phyloP scores from a whole-genome alignment of 2,888 invertebrate species.

The Mythimna impura region DNA sequence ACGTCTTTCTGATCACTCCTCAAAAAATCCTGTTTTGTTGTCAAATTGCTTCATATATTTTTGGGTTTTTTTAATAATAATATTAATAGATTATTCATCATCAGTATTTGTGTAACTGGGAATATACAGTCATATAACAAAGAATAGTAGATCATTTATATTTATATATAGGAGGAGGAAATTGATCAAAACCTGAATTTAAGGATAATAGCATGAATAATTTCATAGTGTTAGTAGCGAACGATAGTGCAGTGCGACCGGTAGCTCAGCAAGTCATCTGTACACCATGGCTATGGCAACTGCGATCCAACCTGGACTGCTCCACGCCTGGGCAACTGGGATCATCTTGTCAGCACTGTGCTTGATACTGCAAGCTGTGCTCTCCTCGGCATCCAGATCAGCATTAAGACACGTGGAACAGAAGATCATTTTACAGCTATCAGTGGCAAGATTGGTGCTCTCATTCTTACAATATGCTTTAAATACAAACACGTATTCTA shows the following conservation, averaged over 20 bases:
- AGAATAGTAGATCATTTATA: too few relatives aligned
- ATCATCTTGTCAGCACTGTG: constrained; percentile 70
- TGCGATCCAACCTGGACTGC: too few relatives aligned
- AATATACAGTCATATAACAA: not conserved
- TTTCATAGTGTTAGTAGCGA: not conserved
- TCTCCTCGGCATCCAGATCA: constrained; percentile 67
- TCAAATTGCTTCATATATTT: too few relatives aligned
- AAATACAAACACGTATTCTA: not conserved
- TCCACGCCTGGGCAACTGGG: constrained; percentile 70
- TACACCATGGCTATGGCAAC: constrained; percentile 15
- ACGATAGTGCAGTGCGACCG: not conserved
- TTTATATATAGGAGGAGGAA: too few relatives aligned
- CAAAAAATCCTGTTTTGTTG: too few relatives aligned
- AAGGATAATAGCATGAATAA: constrained; percentile 5
- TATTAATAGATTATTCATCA: not conserved
- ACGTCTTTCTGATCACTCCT: too few relatives aligned
- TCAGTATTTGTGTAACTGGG: not conserved
- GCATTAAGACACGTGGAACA: constrained; percentile 77
- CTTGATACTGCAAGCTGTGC: constrained; percentile 67
- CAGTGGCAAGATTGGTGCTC: constrained; percentile 73
- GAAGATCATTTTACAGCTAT: constrained; percentile 75
- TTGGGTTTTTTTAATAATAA: too few relatives aligned
- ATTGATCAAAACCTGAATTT: not conserved
- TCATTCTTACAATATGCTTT: constrained; percentile 65
- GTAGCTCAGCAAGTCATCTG: not conserved